Evolutionary conservation across 1,140 invertebrate genomes (phyloP).

Genomic region (Lethrus apterus): DNA sequence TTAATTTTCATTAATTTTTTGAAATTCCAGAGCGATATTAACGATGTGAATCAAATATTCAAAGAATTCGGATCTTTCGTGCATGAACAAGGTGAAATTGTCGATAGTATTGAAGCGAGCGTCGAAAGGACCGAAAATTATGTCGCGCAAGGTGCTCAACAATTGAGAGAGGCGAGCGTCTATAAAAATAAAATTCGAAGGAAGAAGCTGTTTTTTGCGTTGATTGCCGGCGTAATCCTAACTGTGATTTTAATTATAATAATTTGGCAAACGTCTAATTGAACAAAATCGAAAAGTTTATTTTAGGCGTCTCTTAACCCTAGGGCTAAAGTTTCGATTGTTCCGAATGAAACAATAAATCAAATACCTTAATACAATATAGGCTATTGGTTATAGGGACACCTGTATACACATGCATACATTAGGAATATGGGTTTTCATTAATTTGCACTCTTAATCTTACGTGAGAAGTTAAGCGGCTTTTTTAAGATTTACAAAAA

Average conservation of each 20-base stretch:
- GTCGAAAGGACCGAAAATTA: constrained; percentile 85
- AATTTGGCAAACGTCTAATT: constrained; percentile 35
- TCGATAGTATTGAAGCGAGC: constrained; percentile 95
- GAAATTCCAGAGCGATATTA: constrained; percentile 76
- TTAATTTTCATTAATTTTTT: constrained; percentile 18
- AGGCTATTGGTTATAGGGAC: neutral
- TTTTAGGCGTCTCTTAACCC: neutral
- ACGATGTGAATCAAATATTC: constrained; percentile 96
- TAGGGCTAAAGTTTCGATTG: too few species aligned
- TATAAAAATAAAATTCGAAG: constrained; percentile 83
- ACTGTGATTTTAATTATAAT: constrained; percentile 66
- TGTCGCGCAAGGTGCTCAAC: constrained; percentile 72
- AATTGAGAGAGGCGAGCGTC: constrained; percentile 72
- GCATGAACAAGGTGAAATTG: constrained; percentile 92
- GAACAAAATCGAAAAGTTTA: neutral
- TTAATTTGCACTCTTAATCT: neutral
- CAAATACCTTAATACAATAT: too few species aligned
- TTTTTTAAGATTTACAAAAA: neutral
- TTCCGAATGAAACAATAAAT: too few species aligned
- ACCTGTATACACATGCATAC: neutral
- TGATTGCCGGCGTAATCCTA: constrained; percentile 60
- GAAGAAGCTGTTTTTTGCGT: constrained; percentile 72
- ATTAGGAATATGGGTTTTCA: neutral
- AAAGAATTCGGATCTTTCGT: constrained; percentile 94
- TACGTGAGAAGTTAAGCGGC: neutral